Percentiles rank a stretch among this genome's conserved stretches.
Conservation (phyloP, 1,140 invertebrate species). For the Paraescarpia echinospica region DNA sequence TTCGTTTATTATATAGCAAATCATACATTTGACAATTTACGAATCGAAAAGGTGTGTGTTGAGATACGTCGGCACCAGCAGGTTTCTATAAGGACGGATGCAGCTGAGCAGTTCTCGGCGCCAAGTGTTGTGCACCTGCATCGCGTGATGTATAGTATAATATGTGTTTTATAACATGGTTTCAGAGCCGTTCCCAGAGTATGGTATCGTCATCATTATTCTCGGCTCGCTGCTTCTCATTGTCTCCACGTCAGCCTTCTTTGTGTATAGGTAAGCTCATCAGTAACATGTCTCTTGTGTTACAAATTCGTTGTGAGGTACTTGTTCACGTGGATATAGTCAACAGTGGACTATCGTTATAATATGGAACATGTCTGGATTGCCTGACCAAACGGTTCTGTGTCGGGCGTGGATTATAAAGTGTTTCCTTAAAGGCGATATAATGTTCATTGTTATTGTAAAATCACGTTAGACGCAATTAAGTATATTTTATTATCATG, state of each 20-base stretch:
- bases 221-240: conserved; percentile 77
- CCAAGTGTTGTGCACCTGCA: background rate
- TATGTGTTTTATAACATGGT: background rate
- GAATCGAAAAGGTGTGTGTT: background rate
- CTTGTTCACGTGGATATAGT: background rate
- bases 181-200: conserved; percentile 74
- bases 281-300: background rate
- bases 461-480: no score
- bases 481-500: no score
- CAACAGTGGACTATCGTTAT: no score
- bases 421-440: background rate
- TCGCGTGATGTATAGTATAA: background rate
- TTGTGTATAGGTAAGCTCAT: conserved; percentile 63
- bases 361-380: no score
- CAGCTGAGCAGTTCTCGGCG: background rate
- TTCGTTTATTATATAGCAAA: background rate
- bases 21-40: background rate
- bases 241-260: conserved; percentile 72
- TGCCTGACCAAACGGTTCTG: no score
- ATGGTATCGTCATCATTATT: conserved; percentile 83
- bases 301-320: background rate
- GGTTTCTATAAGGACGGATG: no score
- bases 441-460: no score
- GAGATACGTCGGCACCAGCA: background rate
- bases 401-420: no score